Evolutionary conservation across 2,797 vertebrate genomes (phyloP).

Genomic region (Enteromius afrohamiltoni): DNA sequence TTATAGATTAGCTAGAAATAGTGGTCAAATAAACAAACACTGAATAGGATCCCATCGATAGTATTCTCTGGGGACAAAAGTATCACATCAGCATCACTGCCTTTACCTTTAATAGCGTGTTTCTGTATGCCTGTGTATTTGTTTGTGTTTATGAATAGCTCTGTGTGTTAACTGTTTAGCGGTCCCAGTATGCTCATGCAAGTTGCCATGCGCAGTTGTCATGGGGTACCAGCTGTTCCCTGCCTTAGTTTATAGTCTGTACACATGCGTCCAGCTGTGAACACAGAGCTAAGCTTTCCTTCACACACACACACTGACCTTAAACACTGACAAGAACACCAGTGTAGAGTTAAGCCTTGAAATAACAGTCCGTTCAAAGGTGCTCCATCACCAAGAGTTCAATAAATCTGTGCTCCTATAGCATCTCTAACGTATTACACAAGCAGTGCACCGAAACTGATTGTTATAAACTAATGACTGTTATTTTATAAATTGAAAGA

Average conservation of each 20-base stretch:
- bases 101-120: conserved; percentile 10
- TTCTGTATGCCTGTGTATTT: conserved; percentile 44
- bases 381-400: conserved; percentile 26
- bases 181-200: conserved; percentile 14
- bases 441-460: conserved; percentile 1
- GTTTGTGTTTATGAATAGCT: background rate
- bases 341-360: conserved; percentile 42
- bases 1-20: background rate
- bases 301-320: conserved; percentile 51
- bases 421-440: conserved; percentile 31
- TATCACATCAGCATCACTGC: background rate
- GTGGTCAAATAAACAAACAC: background rate
- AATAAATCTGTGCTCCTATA: conserved; percentile 11
- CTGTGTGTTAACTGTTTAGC: conserved; percentile 41
- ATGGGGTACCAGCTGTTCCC: conserved; percentile 42
- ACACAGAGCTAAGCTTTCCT: conserved; percentile 41
- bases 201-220: conserved; percentile 40
- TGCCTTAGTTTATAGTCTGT: conserved; percentile 49
- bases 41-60: background rate
- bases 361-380: conserved; percentile 20
- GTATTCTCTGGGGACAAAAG: background rate
- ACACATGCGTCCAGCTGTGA: conserved; percentile 59
- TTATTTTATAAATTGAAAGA: background rate
- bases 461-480: background rate
- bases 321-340: conserved; percentile 42